Conservation (phyloP, 2,797 vertebrate species). For the Fundulus diaphanus region DNA sequence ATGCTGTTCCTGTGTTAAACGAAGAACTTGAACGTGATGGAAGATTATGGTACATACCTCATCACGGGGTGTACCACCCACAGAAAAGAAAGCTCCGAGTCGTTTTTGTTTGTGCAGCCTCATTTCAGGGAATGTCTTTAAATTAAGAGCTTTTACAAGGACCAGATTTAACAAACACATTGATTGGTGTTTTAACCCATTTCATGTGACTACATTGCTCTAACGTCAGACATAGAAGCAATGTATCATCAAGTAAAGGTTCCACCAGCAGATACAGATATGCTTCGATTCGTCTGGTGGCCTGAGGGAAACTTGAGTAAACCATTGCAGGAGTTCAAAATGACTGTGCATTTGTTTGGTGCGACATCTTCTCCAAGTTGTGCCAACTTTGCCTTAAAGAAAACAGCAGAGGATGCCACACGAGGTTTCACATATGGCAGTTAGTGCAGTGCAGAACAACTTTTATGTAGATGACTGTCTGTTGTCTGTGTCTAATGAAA, state of each 20-base stretch:
- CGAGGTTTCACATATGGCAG: not conserved
- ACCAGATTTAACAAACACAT: not conserved
- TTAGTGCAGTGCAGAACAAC: not conserved
- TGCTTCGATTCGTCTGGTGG: slow-evolving; percentile 36
- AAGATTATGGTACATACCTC: not conserved
- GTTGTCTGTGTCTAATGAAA: slow-evolving; percentile 1
- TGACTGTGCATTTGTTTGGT: not conserved
- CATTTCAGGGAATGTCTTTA: too few relatives aligned
- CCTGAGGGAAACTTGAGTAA: not conserved
- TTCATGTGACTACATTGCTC: not conserved
- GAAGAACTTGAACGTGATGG: not conserved
- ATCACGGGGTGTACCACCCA: not conserved
- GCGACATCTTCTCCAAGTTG: not conserved
- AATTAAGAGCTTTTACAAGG: too few relatives aligned
- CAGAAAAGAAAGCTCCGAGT: too few relatives aligned
- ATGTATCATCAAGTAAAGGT: slow-evolving; percentile 22
- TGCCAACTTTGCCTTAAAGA: not conserved
- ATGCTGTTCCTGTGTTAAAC: not conserved
- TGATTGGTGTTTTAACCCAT: not conserved
- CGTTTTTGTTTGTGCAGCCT: too few relatives aligned
- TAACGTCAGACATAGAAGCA: not conserved
- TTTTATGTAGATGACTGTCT: not conserved
- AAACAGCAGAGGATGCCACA: slow-evolving; percentile 3
- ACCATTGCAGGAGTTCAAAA: not conserved
- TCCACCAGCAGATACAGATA: slow-evolving; percentile 7